Percentiles rank a stretch among this genome's conserved stretches.
phyloP scores from a whole-genome alignment of 30 jellyfish, hydroid and myxozoan species.

The Aurelia aurita complex sp. Pacific region DNA sequence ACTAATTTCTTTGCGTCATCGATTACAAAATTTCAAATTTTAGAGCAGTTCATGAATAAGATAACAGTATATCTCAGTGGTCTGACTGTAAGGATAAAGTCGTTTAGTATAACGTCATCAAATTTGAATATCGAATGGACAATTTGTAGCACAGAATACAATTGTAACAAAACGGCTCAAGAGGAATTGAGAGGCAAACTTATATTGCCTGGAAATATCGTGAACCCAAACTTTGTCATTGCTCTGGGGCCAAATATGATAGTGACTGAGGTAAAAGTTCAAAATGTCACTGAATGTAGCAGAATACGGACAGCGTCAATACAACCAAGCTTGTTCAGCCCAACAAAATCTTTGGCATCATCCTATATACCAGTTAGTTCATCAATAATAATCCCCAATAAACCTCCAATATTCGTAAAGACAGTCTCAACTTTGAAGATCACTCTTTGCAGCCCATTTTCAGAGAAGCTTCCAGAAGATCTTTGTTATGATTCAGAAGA shows the following conservation, averaged over 20 bases:
- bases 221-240: constrained; percentile 40
- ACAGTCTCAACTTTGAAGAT: constrained; percentile 6
- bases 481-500: constrained; percentile 56
- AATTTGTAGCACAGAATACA: constrained; percentile 5
- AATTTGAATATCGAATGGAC: constrained; percentile 38
- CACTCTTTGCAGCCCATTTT: constrained; percentile 40
- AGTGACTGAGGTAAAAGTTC: neutral
- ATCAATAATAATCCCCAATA: constrained; percentile 1
- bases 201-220: neutral
- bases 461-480: constrained; percentile 23
- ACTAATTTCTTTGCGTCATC: constrained; percentile 6
- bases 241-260: constrained; percentile 43
- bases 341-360: neutral
- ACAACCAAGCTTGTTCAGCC: neutral
- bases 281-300: neutral
- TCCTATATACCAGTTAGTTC: constrained; percentile 15
- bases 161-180: constrained; percentile 23
- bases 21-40: constrained; percentile 1
- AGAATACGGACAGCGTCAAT: neutral
- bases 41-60: constrained; percentile 41
- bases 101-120: neutral
- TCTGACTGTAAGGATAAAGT: neutral
- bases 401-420: constrained; percentile 27
- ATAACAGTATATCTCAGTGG: constrained; percentile 16
- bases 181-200: constrained; percentile 5